Conservation (phyloP, 1,140 invertebrate species). For the Sycobia sp. region DNA sequence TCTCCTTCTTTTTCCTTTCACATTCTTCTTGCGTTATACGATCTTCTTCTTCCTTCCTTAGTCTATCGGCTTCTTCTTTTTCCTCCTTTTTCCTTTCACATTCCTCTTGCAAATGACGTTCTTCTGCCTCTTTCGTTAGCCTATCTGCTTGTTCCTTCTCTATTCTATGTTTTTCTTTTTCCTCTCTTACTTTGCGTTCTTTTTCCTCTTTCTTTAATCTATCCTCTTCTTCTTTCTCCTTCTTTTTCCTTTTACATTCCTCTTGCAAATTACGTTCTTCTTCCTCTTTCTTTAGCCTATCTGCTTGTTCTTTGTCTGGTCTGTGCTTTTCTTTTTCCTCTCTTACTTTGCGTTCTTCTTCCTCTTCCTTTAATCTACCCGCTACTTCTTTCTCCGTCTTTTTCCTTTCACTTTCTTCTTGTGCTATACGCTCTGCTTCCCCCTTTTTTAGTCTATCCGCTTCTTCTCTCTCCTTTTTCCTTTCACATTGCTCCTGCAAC, state of each 20-base stretch:
- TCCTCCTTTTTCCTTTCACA: not conserved
- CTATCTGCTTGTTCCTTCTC: slow-evolving; percentile 5
- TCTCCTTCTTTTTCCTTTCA: slow-evolving; percentile 12
- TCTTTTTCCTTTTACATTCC: slow-evolving; percentile 31
- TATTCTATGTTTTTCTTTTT: slow-evolving; percentile 30
- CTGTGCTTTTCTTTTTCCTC: not conserved
- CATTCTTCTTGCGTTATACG: not conserved
- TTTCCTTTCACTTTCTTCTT: slow-evolving; percentile 16
- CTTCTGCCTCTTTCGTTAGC: not conserved
- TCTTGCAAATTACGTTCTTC: slow-evolving; percentile 23
- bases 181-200: slow-evolving; percentile 25
- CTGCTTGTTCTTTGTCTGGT: slow-evolving; percentile 12
- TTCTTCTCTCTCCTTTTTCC: slow-evolving; percentile 30
- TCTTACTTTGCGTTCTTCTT: not conserved
- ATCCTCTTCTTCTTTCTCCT: slow-evolving; percentile 12
- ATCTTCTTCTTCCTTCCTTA: slow-evolving; percentile 1
- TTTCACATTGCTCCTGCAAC: slow-evolving; percentile 5
- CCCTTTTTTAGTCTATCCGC: slow-evolving; percentile 25
- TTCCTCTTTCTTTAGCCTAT: slow-evolving; percentile 21
- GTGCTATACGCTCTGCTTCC: slow-evolving; percentile 30
- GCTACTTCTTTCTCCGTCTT: slow-evolving; percentile 19
- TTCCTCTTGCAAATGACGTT: slow-evolving; percentile 27
- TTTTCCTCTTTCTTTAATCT: slow-evolving; percentile 3
- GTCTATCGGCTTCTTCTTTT: not conserved
- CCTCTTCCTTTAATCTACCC: slow-evolving; percentile 32